Evolutionary conservation across 1,140 invertebrate species (phyloP), one percentile per base, ranked within the genome.

Genomic region (Halesus radiatus): DNA sequence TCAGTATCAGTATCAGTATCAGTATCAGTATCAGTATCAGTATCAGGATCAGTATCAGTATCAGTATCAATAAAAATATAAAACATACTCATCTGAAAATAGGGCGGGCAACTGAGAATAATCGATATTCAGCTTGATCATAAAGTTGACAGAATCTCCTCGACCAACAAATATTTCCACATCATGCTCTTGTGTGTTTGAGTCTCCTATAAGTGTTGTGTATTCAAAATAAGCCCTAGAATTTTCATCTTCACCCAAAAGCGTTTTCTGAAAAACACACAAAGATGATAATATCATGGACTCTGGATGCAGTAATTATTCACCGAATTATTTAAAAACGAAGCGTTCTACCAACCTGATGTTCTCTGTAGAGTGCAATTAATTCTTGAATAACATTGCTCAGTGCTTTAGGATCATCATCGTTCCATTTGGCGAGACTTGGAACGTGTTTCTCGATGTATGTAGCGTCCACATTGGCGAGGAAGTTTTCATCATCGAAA

Each of bases 341-440:
- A 20, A 50, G 8, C 32, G 26, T 22, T 52, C 15, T 20, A 18
- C 54, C 64, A 82, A 92, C 92, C 88, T 92, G 91, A 84, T 91
- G 84, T 72, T 85, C 84, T 85, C 91, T 91, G 76, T 92, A 92
- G 64, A 91, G 87, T 22, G 81, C 81, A 37, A 90, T 84, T 45
- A 93, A 84, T 84, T 93, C 91, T 60, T 84, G 85, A 58, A 93
- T 85, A n/a, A 92, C 91, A 79, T 88, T 87, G 60, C 90, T 85
- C 7, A 93, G 85, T 37, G 89, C 87, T 81, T 89, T 88, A 3
- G 87, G 85, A 85, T 92, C 86, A 75, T 85, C 87, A 72, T 86
- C 84, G 87, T 92, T 86, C 92, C 92, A 93, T 66, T 89, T 87
- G 13, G 87, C 86, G 45, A 92, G 86, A 85, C 91, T 92, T n/a